Evolutionary conservation across 2,113 vertebrate genomes (phyloP).

Genomic region (Urocynchramus pylzowi): DNA sequence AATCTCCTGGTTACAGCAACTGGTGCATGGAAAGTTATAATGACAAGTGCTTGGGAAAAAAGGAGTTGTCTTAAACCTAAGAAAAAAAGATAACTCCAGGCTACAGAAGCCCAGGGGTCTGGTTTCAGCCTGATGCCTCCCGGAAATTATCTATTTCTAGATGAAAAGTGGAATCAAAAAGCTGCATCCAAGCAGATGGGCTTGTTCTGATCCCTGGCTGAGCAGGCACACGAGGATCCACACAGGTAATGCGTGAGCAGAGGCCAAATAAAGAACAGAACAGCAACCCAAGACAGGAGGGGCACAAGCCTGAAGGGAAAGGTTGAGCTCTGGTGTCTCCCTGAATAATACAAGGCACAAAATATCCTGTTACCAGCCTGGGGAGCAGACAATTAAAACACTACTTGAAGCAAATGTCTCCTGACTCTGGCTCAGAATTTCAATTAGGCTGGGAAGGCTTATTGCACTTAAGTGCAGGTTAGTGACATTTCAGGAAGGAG

Average conservation of each 20-base stretch:
- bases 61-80: neutral
- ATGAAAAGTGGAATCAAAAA: neutral
- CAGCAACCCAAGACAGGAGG: neutral
- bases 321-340: slow-evolving; percentile 49
- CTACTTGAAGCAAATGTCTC: slow-evolving; percentile 69
- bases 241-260: neutral
- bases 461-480: slow-evolving; percentile 60
- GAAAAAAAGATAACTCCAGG: neutral
- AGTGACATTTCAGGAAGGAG: slow-evolving; percentile 61
- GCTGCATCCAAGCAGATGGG: neutral
- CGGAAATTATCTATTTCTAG: neutral
- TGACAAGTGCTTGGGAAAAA: neutral
- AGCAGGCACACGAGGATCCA: neutral
- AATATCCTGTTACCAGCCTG: slow-evolving; percentile 62
- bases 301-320: slow-evolving; percentile 21
- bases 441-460: slow-evolving; percentile 57
- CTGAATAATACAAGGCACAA: slow-evolving; percentile 53
- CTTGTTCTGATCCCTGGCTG: neutral
- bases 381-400: slow-evolving; percentile 69
- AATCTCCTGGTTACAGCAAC: neutral
- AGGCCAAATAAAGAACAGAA: slow-evolving; percentile 32
- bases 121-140: neutral
- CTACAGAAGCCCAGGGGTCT: neutral
- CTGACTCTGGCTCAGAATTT: slow-evolving; percentile 58
- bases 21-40: neutral